Conservation (phyloP, 1,140 invertebrate genomes). For the Drosophila novamexicana region DNA sequence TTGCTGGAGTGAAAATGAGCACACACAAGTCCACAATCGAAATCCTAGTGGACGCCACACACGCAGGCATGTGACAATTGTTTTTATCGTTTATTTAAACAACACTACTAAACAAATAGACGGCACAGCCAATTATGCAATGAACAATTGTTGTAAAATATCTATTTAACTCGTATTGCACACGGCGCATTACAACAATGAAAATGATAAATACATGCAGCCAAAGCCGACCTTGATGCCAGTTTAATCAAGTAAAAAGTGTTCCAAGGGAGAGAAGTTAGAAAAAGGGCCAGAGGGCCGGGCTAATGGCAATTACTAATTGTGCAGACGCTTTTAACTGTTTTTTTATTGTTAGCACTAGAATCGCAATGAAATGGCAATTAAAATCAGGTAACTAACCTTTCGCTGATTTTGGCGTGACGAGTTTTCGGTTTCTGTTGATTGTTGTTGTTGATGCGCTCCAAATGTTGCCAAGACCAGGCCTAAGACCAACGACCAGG, state of each 20-base stretch:
- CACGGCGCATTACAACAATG: slow-evolving; percentile 9
- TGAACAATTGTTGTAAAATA: slow-evolving; percentile 51
- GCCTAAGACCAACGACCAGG: slow-evolving; percentile 54
- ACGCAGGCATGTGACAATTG: neutral
- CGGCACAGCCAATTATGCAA: slow-evolving; percentile 58
- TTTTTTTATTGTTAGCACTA: slow-evolving; percentile 15
- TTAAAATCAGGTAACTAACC: slow-evolving; percentile 44
- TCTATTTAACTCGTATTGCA: slow-evolving; percentile 26
- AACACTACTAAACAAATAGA: slow-evolving; percentile 39
- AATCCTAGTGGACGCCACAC: neutral
- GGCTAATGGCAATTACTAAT: slow-evolving; percentile 13
- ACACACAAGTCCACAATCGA: too few species aligned
- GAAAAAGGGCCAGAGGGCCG: neutral
- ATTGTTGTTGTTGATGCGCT: slow-evolving; percentile 48
- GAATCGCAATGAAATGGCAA: slow-evolving; percentile 16
- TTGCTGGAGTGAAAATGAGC: slow-evolving; percentile 1
- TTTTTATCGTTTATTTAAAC: slow-evolving; percentile 16
- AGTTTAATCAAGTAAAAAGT: slow-evolving; percentile 52
- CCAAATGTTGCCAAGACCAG: slow-evolving; percentile 53
- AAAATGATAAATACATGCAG: slow-evolving; percentile 36
- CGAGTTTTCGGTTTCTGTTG: slow-evolving; percentile 17
- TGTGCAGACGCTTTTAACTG: slow-evolving; percentile 37
- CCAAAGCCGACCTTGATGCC: slow-evolving; percentile 51
- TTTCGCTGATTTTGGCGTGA: slow-evolving; percentile 31
- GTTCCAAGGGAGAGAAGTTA: slow-evolving; percentile 5